Evolutionary conservation across 2,888 invertebrate species (phyloP), one percentile per base, ranked within the genome.

Genomic region (Temnothorax unifasciatus): DNA sequence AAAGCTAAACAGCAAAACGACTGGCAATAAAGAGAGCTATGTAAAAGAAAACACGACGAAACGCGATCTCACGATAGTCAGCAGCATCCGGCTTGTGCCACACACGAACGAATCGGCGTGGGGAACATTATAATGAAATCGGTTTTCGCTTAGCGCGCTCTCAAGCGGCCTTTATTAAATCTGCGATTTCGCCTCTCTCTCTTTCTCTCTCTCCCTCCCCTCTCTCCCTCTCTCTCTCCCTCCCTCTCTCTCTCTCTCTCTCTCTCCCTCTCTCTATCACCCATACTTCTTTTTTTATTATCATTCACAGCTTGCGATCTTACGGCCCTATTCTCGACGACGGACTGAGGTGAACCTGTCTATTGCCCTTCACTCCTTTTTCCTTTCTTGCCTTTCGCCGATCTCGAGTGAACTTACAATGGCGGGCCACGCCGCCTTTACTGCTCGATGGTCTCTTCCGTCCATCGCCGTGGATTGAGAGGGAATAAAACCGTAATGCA

Each of bases 71-170:
- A 85, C 85, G 86, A 82, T 75, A 87, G 87, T 90, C 90, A 89
- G 90, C 90, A 89, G 90, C 87, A 87, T 82, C 85, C 84, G 82
- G 29, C 21, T 59, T 44, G 71, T 47, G 73, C 47, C 59, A 71
- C 71, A 71, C 82, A 85, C 66, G 87, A 89, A 88, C 86, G 85
- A 83, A 91, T 89, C 85, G 87, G 77, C 82, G 75, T 66, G 76
- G 88, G 87, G 85, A 69, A 85, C 88, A 90, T 91, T 91, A 92
- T 92, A 93, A 94, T 93, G 93, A 93, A 93, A 94, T 94, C 91
- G 93, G 92, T 92, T 93, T 93, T 93, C 94, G 92, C 93, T 94
- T 93, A 93, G 93, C 91, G 90, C 86, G 86, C 87, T 92, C 90
- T 90, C 90, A 85, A 90, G 88, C 86, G 89, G 91, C 91, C 91